A percentile compares a stretch with the other conserved stretches of the same genome.
Evolutionary conservation across 2,797 vertebrate genomes (phyloP).

Genomic region (Ptychadena robeensis): DNA sequence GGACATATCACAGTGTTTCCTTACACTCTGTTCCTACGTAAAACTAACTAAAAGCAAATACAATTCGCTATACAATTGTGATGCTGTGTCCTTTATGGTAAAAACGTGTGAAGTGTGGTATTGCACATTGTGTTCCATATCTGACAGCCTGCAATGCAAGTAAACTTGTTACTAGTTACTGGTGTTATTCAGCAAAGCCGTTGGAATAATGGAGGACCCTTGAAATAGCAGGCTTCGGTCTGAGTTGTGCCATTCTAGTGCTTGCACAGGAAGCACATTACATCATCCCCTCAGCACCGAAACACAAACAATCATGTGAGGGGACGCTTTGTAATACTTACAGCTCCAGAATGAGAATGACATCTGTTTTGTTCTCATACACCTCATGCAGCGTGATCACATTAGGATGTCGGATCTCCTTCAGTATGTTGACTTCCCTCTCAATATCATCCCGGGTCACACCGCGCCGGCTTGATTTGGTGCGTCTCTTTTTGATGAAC

Average conservation of each 20-base stretch:
- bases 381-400: slow-evolving; percentile 93
- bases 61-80: background rate
- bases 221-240: slow-evolving; percentile 31
- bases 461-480: slow-evolving; percentile 91
- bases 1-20: too few relatives aligned
- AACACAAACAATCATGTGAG: slow-evolving; percentile 44
- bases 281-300: background rate
- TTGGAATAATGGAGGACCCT: slow-evolving; percentile 44
- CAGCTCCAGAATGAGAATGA: slow-evolving; percentile 98
- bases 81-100: background rate
- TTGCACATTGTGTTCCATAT: slow-evolving; percentile 24
- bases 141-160: slow-evolving; percentile 3
- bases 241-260: background rate
- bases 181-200: slow-evolving; percentile 28
- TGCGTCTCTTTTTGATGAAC: slow-evolving; percentile 95
- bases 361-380: slow-evolving; percentile 94
- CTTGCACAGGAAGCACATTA: slow-evolving; percentile 20
- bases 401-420: slow-evolving; percentile 94
- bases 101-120: background rate
- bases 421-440: slow-evolving; percentile 93
- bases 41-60: background rate
- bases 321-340: slow-evolving; percentile 78
- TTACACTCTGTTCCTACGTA: background rate
- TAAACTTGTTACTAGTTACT: slow-evolving; percentile 13
- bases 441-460: slow-evolving; percentile 95